Evolutionary conservation across 2,888 invertebrate species (phyloP).

Genomic region (Chymomyza caudatula): DNA sequence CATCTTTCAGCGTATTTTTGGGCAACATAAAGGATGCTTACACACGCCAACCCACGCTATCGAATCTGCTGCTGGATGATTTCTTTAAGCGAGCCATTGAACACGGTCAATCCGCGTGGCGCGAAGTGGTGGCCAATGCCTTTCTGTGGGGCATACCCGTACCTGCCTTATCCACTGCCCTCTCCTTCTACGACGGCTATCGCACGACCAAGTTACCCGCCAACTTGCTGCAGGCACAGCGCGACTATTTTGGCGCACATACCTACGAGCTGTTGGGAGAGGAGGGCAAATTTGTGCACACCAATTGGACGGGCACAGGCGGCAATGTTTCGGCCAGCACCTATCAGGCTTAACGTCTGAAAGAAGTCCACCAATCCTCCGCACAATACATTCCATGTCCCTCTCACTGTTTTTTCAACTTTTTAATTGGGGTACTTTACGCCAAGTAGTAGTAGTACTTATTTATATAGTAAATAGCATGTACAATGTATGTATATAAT

Average conservation of each 20-base stretch:
- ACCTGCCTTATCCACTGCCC: conserved; percentile 94
- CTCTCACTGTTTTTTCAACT: background rate
- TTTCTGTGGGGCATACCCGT: conserved; percentile 92
- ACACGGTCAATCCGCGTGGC: conserved; percentile 89
- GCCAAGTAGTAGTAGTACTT: conserved; percentile 41
- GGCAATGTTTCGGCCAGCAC: conserved; percentile 97
- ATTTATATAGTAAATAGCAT: conserved; percentile 31
- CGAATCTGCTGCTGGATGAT: conserved; percentile 93
- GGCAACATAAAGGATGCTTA: conserved; percentile 96
- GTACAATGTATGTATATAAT: conserved; percentile 19
- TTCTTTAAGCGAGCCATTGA: conserved; percentile 93
- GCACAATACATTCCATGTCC: conserved; percentile 32
- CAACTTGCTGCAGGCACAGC: conserved; percentile 96
- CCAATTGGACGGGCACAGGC: conserved; percentile 99
- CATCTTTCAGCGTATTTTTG: conserved; percentile 89
- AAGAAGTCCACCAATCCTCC: background rate
- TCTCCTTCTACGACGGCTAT: conserved; percentile 98
- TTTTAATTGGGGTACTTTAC: background rate
- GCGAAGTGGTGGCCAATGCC: conserved; percentile 87
- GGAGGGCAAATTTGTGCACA: conserved; percentile 95
- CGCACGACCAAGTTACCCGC: conserved; percentile 92
- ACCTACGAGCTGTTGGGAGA: conserved; percentile 93
- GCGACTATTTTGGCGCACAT: conserved; percentile 99
- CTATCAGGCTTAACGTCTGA: conserved; percentile 83
- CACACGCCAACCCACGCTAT: conserved; percentile 90